A percentile compares a stretch with the other conserved stretches of the same genome.
Conservation (phyloP, 2,113 vertebrate genomes). For the Odontesthes bonariensis region DNA sequence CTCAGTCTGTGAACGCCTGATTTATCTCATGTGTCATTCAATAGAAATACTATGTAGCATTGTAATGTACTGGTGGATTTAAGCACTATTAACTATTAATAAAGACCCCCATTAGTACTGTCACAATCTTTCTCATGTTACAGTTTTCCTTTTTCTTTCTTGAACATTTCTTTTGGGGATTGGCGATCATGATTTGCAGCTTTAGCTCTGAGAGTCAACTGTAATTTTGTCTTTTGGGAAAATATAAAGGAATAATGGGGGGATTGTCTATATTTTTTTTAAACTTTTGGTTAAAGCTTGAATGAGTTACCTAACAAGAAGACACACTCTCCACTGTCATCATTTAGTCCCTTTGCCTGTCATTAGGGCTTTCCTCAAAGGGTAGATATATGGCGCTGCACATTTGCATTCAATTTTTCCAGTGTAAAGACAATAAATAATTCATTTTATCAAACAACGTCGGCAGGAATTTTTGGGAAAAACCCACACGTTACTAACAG, state of each 20-base stretch:
- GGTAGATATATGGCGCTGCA: background rate
- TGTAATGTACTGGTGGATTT: background rate
- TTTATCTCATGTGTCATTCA: conserved; percentile 23
- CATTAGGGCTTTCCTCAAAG: background rate
- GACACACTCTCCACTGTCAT: conserved; percentile 11
- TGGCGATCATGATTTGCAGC: background rate
- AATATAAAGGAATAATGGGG: conserved; percentile 41
- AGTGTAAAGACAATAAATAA: background rate
- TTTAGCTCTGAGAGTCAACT: too few species aligned
- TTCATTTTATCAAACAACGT: background rate
- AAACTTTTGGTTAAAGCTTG: conserved; percentile 42
- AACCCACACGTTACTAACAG: background rate
- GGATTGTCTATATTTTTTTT: too few species aligned
- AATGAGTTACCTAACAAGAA: conserved; percentile 23
- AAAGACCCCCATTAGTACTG: too few species aligned
- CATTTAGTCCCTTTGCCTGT: background rate
- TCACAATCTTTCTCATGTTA: background rate
- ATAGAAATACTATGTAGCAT: background rate
- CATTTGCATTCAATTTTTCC: background rate
- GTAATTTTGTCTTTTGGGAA: background rate
- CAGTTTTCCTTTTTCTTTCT: background rate
- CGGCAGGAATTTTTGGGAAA: background rate
- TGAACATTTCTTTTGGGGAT: background rate
- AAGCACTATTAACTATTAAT: too few species aligned
- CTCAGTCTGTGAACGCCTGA: conserved; percentile 23